phyloP scores from a whole-genome alignment of 2,113 vertebrate genomes.

The mouse (Mus musculus) region GRCm39 chr8:94315001-94315500 shows the following conservation, averaged over 20 bases:
- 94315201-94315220: background rate
- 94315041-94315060: background rate
- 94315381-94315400: background rate
- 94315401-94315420: background rate
- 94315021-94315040: background rate
- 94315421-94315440: constrained; percentile 8
- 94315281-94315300: background rate
- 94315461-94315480: background rate
- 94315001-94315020: background rate
- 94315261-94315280: too few relatives aligned
- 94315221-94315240: background rate
- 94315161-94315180: background rate
- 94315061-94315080: background rate
- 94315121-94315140: constrained; percentile 31
- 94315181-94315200: background rate
- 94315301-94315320: background rate
- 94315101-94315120: background rate
- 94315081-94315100: background rate
- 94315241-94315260: background rate
- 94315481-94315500: background rate
- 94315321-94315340: background rate
- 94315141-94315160: background rate
- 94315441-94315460: background rate
- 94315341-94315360: background rate
- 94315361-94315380: background rate